Evolutionary conservation across 2,797 vertebrate genomes (phyloP), one percentile per base, ranked within the genome.

Genomic region (Rhinichthys osculus): DNA sequence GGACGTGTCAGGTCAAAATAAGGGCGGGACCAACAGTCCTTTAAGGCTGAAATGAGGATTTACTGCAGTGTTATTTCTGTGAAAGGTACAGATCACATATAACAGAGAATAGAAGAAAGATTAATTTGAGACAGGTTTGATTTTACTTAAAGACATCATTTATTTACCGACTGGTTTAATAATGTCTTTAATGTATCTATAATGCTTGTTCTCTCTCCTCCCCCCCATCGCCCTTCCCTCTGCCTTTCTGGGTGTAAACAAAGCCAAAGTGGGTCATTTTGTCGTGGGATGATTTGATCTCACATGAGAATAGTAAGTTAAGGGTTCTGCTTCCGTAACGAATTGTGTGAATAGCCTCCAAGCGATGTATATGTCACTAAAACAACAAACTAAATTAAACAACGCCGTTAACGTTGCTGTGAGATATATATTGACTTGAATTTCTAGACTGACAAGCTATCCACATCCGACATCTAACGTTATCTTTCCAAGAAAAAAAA

Each of bases 241-340:
- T 27, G 23, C 10, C 44, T 59, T 82, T 79, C 71, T 81, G 35
- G 30, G 52, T 70, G 64, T 86, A 88, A 90, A 88, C 87, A 89
- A 69, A 73, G 82, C 81, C 62, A 54, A 89, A 85, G 86, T 93
- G 90, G 93, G 91, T 92, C 91, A 90, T 33, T 17, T 78, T 64
- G 73, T 44, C n/a, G 59, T 71, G 71, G 89, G 87, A 87, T 90
- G 87, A 85, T 88, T 88, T 90, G 87, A 85, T 88, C 86, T 91
- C 50, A 57, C 79, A 42, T 69, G n/a, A 54, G 62, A 83, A 78
- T 73, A 78, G 83, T 38, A 64, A 27, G 27, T 27, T 27, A 27
- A 27, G 30, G 44, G 44, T 82, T 82, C 66, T n/a, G 44, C 57
- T 76, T 74, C 71, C 38, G 52, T 85, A 71, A 81, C 70, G 78